phyloP scores from a whole-genome alignment of 2,888 invertebrate genomes.

The Julus scandinavius region DNA sequence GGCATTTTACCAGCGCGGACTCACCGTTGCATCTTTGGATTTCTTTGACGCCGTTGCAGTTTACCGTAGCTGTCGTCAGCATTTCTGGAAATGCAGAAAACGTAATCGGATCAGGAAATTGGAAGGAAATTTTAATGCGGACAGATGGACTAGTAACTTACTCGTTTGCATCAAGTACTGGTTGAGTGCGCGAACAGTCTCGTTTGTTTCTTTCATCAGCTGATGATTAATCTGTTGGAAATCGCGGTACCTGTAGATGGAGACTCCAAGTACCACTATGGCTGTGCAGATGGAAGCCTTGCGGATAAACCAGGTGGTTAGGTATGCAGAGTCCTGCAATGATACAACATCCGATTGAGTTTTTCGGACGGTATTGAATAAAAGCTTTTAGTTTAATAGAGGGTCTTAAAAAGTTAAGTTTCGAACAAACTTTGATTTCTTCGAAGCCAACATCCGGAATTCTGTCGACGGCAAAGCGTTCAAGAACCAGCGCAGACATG shows the following conservation, averaged over 20 bases:
- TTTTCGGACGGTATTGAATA: too few species aligned
- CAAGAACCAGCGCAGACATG: conserved; percentile 58
- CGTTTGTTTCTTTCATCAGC: background rate
- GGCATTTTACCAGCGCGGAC: background rate
- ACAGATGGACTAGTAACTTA: background rate
- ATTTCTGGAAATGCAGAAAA: background rate
- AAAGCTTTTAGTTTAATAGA: too few species aligned
- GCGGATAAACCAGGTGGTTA: background rate
- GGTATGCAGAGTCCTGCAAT: background rate
- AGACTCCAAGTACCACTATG: background rate
- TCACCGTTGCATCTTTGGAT: background rate
- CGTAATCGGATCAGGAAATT: background rate
- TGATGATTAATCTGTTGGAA: background rate
- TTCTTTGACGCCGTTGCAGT: background rate
- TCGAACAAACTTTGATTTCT: background rate
- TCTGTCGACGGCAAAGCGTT: background rate
- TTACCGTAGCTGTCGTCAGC: background rate
- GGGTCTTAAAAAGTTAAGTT: background rate
- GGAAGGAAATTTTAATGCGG: background rate
- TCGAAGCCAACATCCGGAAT: background rate
- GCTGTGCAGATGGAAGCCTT: background rate
- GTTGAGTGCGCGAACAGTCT: background rate
- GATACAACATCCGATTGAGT: background rate
- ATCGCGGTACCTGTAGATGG: background rate
- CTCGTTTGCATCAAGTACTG: background rate